Conservation (phyloP, 2,113 vertebrate genomes). For the Ailuropoda melanoleuca region DNA sequence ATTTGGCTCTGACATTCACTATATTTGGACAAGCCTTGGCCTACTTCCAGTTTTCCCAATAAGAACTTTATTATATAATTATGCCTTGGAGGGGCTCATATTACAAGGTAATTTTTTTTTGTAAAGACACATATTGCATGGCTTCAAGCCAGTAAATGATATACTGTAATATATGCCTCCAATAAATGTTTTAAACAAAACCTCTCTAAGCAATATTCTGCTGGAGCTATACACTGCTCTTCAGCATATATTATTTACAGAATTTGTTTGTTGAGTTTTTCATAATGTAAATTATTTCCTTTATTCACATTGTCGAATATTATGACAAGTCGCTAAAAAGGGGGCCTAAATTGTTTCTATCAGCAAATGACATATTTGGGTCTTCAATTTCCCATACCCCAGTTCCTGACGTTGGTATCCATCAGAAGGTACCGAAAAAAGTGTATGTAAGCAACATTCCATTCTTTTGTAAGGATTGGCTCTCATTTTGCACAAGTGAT, state of each 20-base stretch:
- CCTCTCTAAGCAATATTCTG: slow-evolving; percentile 86
- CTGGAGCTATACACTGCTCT: slow-evolving; percentile 75
- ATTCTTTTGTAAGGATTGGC: slow-evolving; percentile 40
- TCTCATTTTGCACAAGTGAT: background rate
- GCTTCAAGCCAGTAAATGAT: slow-evolving; percentile 89
- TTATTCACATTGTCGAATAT: slow-evolving; percentile 72
- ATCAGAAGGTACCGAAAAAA: background rate
- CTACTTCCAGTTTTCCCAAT: slow-evolving; percentile 92
- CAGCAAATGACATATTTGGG: slow-evolving; percentile 69
- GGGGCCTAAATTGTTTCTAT: slow-evolving; percentile 76
- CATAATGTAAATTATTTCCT: slow-evolving; percentile 85
- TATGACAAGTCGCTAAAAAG: slow-evolving; percentile 72
- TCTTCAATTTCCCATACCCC: slow-evolving; percentile 59
- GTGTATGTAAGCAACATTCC: slow-evolving; percentile 42
- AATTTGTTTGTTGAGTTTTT: slow-evolving; percentile 77
- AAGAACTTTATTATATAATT: slow-evolving; percentile 93
- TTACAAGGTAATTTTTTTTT: slow-evolving; percentile 89
- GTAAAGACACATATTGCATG: slow-evolving; percentile 91
- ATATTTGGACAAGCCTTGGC: slow-evolving; percentile 95
- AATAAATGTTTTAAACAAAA: slow-evolving; percentile 90
- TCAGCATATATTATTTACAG: slow-evolving; percentile 86
- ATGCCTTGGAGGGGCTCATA: slow-evolving; percentile 89
- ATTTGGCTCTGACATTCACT: slow-evolving; percentile 93
- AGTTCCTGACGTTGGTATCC: slow-evolving; percentile 41
- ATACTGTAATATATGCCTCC: slow-evolving; percentile 89